Evolutionary conservation across 2,113 vertebrate species (phyloP).

Genomic region (Nymphicus hollandicus): DNA sequence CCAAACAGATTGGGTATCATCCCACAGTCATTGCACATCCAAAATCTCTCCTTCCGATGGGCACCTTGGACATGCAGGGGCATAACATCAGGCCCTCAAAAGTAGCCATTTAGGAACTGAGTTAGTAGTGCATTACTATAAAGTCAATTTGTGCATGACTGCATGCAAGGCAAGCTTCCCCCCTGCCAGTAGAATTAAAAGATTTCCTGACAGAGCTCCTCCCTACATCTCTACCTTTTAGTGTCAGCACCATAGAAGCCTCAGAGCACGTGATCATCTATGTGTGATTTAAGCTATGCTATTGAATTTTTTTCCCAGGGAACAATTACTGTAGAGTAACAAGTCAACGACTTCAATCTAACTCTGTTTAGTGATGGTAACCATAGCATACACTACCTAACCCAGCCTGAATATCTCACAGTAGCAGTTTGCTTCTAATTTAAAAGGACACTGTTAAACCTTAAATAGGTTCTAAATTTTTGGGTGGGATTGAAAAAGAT

Average conservation of each 20-base stretch:
- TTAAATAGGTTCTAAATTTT: background rate
- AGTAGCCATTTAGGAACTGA: background rate
- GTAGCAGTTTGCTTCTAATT: background rate
- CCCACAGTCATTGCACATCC: background rate
- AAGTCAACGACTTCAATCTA: constrained; percentile 56
- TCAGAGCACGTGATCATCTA: background rate
- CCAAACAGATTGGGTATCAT: background rate
- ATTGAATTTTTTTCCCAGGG: constrained; percentile 17
- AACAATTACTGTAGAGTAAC: constrained; percentile 34
- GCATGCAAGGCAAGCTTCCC: background rate
- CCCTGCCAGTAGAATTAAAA: background rate
- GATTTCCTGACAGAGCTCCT: constrained; percentile 4
- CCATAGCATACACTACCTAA: background rate
- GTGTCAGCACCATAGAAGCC: background rate
- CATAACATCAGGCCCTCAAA: background rate
- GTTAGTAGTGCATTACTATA: background rate
- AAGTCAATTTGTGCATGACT: background rate
- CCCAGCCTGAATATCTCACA: background rate
- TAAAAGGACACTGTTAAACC: background rate
- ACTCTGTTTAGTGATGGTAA: constrained; percentile 23
- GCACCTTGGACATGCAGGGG: background rate
- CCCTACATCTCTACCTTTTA: constrained; percentile 2
- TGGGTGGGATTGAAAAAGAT: background rate
- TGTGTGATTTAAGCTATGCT: constrained; percentile 17
- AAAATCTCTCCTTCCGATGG: background rate